Base-by-base conservation (phyloP, 2,888 invertebrate species). In the Taphrorychus bicolor region DNA sequence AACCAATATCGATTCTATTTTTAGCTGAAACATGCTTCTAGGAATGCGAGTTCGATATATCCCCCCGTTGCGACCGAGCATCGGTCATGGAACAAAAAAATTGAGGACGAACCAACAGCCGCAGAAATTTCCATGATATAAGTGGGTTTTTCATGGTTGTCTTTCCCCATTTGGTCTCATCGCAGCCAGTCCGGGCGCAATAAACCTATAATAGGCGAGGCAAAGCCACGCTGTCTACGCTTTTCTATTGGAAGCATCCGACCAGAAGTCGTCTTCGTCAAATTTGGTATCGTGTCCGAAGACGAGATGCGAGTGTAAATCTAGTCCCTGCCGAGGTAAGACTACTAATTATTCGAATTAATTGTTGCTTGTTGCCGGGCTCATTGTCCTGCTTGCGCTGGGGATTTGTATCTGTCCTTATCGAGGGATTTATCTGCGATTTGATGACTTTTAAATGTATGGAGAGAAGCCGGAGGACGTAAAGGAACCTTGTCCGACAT, bases 341-440 rank as follows among this genome's bases (percentile, higher is more conserved):
- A 82, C 81, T 81, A 79, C 81, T 82, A 82, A 81, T 81, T 81
- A 81, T 79, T 75, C 75, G 80, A 80, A 82, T 81, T 81, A 82
- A 82, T 82, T 81, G 82, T 81, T 80, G 78, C 80, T 79, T 77
- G 70, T 70, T 70, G 69, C 66, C 45, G 73, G 65, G 59, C 72
- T 72, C 71, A 74, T 75, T 74, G 73, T 75, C 68, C 71, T 72
- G 71, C 73, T 65, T 63, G 70, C 72, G 70, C 24, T 18, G 64
- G 59, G 64, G 69, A 69, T 67, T 67, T 62, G 67, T 67, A 62
- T 67, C 59, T 62, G 58, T 62, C 61, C 62, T 67, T 67, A 67
- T 67, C 58, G 62, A 67, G 57, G 66, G 61, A 67, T 62, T 67
- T 67, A 62, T 67, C 67, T 67, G 21, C 61, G 62, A 67, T 67